Base-by-base conservation (phyloP, 2,888 invertebrate species). In the Platypus cylindrus region DNA sequence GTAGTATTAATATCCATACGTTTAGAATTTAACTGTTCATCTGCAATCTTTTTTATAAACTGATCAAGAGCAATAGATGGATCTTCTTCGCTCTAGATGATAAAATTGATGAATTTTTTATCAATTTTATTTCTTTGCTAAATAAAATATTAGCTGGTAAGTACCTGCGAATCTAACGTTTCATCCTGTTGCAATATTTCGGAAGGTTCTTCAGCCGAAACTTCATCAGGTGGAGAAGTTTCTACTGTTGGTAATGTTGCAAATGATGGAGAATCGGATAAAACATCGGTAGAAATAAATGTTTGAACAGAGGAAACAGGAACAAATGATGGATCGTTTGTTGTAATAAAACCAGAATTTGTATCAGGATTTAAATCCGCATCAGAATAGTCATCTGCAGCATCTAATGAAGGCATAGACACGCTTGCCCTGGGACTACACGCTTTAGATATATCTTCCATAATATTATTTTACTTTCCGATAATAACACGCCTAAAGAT, bases 11-110 rank as follows among this genome's bases (percentile, higher is more conserved):
- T 37, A n/a, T 37, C 38, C 9, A 37, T 37, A n/a, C 44, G 35
- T 27, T 44, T 44, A 12, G 41, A 41, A 37, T 38, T 42, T 23
- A 44, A 37, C 22, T 44, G 44, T 18, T 44, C 44, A 36, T 44
- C 44, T 17, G 44, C 44, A 23, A 44, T 44, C 31, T 41, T 44
- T 25, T 44, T 34, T 16, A 41, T 41, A 24, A 44, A 41, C 36
- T 41, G 44, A 26, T 44, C 44, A 22, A 44, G 41, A 12, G 44
- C 44, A 24, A 40, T 36, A 11, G 44, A 44, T 3, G 44, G 41
- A 12, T 44, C 44, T 32, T 44, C 41, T 16, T 41, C 41, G 7
- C 17, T 36, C 41, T 41, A 28, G 13, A 22, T 26, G 14, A 12
- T 29, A 31, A 8, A 27, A 27, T n/a, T n/a, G n/a, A n/a, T n/a